Conservation (phyloP, 2,113 vertebrate species). For the Turnix velox region DNA sequence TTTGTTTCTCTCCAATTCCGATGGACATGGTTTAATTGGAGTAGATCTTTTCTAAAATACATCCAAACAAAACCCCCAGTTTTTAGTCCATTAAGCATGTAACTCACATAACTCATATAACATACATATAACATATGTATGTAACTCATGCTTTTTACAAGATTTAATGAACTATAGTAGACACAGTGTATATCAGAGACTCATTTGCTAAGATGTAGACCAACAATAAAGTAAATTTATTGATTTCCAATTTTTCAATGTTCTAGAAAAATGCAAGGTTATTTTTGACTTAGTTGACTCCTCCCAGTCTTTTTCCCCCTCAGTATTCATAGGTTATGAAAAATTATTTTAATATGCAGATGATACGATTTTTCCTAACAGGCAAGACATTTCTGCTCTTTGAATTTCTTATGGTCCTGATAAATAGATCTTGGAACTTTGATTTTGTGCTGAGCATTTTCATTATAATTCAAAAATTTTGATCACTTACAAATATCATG, state of each 20-base stretch:
- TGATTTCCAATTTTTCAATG: neutral
- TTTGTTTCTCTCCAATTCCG: neutral
- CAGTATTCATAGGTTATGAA: neutral
- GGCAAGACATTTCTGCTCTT: too few species aligned
- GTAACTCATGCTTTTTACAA: neutral
- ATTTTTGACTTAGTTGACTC: neutral
- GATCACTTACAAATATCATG: neutral
- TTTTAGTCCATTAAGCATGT: neutral
- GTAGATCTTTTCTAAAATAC: neutral
- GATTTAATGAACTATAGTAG: neutral
- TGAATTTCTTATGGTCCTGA: neutral
- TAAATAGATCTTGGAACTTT: neutral
- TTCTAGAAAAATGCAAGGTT: neutral
- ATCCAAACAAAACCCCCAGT: neutral
- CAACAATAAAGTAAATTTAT: neutral
- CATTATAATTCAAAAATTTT: neutral
- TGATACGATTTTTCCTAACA: neutral
- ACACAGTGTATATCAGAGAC: neutral
- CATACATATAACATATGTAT: too few species aligned
- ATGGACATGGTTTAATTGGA: neutral
- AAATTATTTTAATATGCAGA: neutral
- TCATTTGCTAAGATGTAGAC: neutral
- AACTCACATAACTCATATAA: too few species aligned
- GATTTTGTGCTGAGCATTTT: neutral
- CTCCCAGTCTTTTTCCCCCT: neutral